Percentiles rank a stretch among this genome's conserved stretches.
These are phyloP conservation scores for Drosophila nikananu DNA, from an alignment of 1,140 invertebrate species.

Conservation along the genomic window DNA sequence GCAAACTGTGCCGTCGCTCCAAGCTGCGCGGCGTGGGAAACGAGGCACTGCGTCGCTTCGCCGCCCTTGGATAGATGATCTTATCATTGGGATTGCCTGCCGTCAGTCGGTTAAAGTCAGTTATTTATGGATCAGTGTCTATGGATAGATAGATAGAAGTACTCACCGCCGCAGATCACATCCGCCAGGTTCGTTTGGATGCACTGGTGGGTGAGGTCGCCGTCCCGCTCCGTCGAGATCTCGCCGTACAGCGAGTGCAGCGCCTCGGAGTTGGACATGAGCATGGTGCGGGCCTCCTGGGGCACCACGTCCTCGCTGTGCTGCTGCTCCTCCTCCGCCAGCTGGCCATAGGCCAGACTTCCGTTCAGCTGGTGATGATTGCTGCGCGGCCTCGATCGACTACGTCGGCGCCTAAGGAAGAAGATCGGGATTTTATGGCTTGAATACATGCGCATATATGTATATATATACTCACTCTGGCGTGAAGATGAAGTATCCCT, in stretches of 20 bases:
- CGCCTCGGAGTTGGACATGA: conserved; percentile 94
- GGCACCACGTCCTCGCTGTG: conserved; percentile 69
- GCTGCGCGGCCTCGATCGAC: conserved; percentile 86
- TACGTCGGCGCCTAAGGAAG: conserved; percentile 87
- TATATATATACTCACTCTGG: conserved; percentile 91
- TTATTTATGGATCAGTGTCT: conserved; percentile 16
- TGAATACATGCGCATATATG: background rate
- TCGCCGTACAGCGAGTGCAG: conserved; percentile 93
- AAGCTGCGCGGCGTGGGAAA: conserved; percentile 90
- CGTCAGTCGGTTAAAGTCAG: background rate
- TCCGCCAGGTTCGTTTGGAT: conserved; percentile 95
- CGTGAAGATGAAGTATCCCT: conserved; percentile 94
- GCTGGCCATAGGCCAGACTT: conserved; percentile 67
- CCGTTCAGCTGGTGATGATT: conserved; percentile 70
- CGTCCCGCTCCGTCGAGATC: conserved; percentile 92
- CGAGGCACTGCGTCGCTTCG: conserved; percentile 89
- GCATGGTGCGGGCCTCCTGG: conserved; percentile 87
- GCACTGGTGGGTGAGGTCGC: conserved; percentile 93
- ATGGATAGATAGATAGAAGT: background rate
- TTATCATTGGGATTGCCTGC: conserved; percentile 94
- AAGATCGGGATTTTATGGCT: background rate
- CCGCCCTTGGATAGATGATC: conserved; percentile 90
- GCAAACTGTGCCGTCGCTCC: conserved; percentile 88
- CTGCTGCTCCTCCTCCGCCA: conserved; percentile 70
- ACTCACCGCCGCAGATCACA: conserved; percentile 93